phyloP scores from a whole-genome alignment of 2,113 vertebrate species.

The Triplophysa tibetana region DNA sequence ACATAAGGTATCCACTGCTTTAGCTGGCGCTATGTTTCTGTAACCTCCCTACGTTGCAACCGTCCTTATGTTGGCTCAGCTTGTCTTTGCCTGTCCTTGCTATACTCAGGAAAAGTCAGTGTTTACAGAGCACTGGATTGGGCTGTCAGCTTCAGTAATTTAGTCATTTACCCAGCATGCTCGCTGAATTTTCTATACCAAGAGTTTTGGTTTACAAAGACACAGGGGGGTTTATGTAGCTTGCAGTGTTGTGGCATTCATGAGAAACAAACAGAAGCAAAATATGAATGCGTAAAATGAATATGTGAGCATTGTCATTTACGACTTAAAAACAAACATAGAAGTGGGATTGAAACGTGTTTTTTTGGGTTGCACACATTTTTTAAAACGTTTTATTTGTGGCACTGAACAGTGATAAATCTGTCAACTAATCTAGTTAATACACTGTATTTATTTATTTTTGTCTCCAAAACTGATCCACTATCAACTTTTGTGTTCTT shows the following conservation, averaged over 20 bases:
- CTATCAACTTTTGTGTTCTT: background rate
- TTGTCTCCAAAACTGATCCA: background rate
- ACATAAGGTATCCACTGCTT: too few species aligned
- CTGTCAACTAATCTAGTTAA: background rate
- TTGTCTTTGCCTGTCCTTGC: too few species aligned
- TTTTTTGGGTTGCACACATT: slow-evolving; percentile 7
- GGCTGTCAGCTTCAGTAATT: background rate
- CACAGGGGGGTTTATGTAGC: slow-evolving; percentile 8
- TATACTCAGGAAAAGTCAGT: too few species aligned
- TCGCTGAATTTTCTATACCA: background rate
- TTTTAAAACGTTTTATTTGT: background rate
- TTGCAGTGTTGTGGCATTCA: slow-evolving; percentile 7
- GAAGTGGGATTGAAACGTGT: background rate
- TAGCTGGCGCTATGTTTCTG: too few species aligned
- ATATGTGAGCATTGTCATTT: background rate
- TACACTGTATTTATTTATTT: background rate
- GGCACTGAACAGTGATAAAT: background rate
- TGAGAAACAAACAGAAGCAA: slow-evolving; percentile 8
- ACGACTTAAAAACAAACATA: background rate
- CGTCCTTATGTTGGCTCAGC: too few species aligned
- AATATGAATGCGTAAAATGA: background rate
- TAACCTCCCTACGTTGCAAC: too few species aligned
- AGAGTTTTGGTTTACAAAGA: slow-evolving; percentile 20
- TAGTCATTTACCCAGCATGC: background rate
- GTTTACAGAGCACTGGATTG: background rate